These are phyloP conservation scores for Sinosuthora webbiana DNA, from an alignment of 2,113 vertebrate species.

Conservation along the genomic window DNA sequence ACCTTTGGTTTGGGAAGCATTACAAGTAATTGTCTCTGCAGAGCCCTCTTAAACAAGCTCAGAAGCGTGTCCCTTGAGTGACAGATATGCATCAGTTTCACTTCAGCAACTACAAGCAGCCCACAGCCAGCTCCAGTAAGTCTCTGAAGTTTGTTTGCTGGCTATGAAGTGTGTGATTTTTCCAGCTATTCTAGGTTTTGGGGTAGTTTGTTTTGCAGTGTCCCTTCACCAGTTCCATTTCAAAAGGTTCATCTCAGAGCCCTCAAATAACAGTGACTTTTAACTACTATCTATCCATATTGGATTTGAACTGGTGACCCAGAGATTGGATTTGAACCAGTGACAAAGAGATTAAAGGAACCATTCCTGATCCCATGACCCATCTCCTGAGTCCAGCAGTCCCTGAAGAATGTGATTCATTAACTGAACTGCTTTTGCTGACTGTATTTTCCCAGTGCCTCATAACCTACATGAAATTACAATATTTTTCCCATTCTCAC, in stretches of 20 bases:
- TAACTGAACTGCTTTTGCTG: conserved; percentile 48
- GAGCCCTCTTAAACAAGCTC: background rate
- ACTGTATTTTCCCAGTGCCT: conserved; percentile 35
- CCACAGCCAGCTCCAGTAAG: background rate
- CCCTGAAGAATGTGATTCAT: conserved; percentile 37
- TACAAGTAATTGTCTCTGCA: too few species aligned
- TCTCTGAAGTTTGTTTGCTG: background rate
- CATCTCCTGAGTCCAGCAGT: background rate
- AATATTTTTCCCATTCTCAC: conserved; percentile 44
- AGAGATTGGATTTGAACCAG: background rate
- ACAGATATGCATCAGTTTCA: accelerated
- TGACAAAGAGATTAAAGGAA: conserved; percentile 19
- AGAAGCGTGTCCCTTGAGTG: accelerated
- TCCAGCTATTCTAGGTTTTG: background rate
- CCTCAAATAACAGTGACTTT: background rate
- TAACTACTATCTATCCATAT: background rate
- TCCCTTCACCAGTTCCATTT: background rate
- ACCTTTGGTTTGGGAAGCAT: background rate
- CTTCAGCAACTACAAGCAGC: accelerated
- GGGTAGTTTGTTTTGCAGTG: background rate
- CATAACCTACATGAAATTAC: conserved; percentile 49
- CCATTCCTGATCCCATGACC: background rate
- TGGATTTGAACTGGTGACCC: background rate
- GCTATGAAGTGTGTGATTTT: background rate
- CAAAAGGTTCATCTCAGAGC: background rate